Percentiles rank a stretch among this genome's conserved stretches.
Evolutionary conservation across 1,140 invertebrate species (phyloP).

Genomic region (Drosophila truncata): DNA sequence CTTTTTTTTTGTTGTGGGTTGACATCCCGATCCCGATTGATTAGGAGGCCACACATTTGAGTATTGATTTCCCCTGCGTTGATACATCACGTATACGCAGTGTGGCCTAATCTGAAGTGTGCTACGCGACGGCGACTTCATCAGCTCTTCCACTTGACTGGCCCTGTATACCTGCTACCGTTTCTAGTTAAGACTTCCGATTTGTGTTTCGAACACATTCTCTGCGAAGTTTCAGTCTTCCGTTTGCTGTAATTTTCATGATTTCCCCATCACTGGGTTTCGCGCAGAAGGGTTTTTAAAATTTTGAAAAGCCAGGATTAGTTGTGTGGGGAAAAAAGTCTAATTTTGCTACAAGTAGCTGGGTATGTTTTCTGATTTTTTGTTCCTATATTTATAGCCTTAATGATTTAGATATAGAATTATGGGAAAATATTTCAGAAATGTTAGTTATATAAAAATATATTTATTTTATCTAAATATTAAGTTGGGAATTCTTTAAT

Average conservation of each 20-base stretch:
- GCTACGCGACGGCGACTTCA: constrained; percentile 26
- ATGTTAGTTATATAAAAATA: neutral
- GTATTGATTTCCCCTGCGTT: constrained; percentile 66
- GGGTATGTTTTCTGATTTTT: too few relatives aligned
- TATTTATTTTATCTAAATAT: too few relatives aligned
- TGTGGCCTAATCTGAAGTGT: constrained; percentile 12
- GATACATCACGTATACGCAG: constrained; percentile 72
- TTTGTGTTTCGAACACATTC: constrained; percentile 50
- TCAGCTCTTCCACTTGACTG: constrained; percentile 60
- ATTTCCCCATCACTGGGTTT: constrained; percentile 48
- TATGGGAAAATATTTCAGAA: neutral
- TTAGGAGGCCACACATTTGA: constrained; percentile 51
- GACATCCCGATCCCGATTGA: constrained; percentile 49
- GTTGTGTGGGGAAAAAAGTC: rapidly evolving
- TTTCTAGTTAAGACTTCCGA: constrained; percentile 74
- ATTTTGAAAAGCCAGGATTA: neutral
- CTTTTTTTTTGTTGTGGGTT: constrained; percentile 19
- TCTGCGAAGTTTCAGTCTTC: constrained; percentile 58
- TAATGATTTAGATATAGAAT: neutral
- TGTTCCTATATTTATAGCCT: neutral
- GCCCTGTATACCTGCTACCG: constrained; percentile 55
- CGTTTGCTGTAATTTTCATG: constrained; percentile 65
- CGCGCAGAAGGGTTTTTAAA: neutral
- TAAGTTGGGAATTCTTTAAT: too few relatives aligned
- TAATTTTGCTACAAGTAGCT: neutral